Evolutionary conservation across 1,140 invertebrate species (phyloP).

Genomic region (Homarus americanus): DNA sequence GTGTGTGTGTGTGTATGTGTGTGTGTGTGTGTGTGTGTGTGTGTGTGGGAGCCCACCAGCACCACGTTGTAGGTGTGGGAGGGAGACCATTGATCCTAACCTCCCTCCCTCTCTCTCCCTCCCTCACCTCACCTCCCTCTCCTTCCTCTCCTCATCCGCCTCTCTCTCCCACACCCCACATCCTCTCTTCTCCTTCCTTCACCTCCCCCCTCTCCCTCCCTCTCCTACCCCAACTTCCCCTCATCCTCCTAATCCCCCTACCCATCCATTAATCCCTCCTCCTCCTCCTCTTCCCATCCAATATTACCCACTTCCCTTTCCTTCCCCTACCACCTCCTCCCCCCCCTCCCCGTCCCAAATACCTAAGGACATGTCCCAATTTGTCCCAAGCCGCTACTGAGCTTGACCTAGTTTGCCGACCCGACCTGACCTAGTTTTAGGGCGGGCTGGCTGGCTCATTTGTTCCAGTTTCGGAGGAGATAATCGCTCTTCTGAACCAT

Average conservation of each 20-base stretch:
- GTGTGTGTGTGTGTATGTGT: neutral
- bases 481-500: too few species aligned
- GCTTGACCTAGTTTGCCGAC: too few species aligned
- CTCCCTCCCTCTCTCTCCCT: neutral
- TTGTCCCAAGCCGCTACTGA: too few species aligned
- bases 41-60: too few species aligned
- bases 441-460: too few species aligned
- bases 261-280: neutral
- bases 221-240: neutral
- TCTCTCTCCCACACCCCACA: neutral
- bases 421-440: too few species aligned
- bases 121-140: neutral
- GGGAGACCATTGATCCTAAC: neutral
- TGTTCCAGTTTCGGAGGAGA: too few species aligned
- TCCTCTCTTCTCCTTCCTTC: neutral
- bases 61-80: neutral
- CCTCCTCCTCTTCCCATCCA: neutral
- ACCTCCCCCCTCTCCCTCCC: neutral
- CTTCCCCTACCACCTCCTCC: conserved; percentile 6
- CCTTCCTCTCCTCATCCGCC: neutral
- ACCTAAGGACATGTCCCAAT: too few species aligned
- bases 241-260: neutral
- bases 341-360: neutral
- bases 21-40: conserved; percentile 22
- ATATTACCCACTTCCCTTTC: neutral